phyloP scores from a whole-genome alignment of 2,888 invertebrate species.

The Cataglyphis altisquamis region DNA sequence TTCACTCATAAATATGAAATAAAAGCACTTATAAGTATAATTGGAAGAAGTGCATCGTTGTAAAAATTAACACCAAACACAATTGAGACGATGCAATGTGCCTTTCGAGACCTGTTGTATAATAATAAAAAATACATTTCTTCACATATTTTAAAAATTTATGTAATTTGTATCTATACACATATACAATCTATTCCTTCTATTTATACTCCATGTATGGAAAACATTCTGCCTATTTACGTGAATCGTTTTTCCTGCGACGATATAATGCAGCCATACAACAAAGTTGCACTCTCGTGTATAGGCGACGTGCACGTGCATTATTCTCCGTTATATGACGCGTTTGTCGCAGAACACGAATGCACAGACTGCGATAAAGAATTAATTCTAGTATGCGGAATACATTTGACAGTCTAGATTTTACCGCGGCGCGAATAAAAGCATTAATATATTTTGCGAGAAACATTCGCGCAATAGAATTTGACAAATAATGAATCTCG shows the following conservation, averaged over 20 bases:
- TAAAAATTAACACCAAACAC: neutral
- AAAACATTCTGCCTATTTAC: conserved; percentile 33
- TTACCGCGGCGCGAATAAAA: conserved; percentile 36
- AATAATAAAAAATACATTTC: too few species aligned
- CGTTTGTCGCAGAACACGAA: conserved; percentile 20
- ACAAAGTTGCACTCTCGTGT: conserved; percentile 46
- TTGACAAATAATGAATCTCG: conserved; percentile 53
- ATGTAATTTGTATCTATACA: neutral
- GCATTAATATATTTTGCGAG: conserved; percentile 45
- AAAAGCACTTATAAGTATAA: neutral
- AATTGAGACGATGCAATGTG: neutral
- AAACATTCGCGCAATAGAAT: conserved; percentile 43
- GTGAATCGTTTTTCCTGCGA: conserved; percentile 30
- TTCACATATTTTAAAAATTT: neutral
- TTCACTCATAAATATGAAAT: neutral
- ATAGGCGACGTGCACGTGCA: conserved; percentile 36
- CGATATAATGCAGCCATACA: conserved; percentile 5
- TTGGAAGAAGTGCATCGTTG: neutral
- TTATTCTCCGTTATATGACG: conserved; percentile 46
- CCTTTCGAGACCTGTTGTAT: neutral
- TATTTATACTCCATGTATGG: neutral
- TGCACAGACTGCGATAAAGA: conserved; percentile 24
- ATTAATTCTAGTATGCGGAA: conserved; percentile 44
- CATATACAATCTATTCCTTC: neutral
- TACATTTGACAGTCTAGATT: conserved; percentile 51